These are phyloP conservation scores for Ophiothrix spiculata DNA, from an alignment of 35 echinoderm and acorn worm genomes.

Conservation along the genomic window DNA sequence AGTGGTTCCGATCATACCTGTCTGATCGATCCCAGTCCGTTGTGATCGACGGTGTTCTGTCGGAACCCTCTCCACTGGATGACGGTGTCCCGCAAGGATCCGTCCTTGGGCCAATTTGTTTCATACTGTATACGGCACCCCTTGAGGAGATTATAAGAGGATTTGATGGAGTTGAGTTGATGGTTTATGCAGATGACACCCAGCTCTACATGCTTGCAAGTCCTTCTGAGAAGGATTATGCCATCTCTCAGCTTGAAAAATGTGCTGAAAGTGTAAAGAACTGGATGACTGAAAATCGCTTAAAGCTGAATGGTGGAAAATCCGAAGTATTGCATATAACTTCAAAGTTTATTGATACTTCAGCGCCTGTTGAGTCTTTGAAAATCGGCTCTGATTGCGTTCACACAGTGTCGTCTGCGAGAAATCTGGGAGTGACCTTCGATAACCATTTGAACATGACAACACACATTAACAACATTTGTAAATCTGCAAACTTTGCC, in stretches of 20 bases:
- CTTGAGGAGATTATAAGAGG: slow-evolving; percentile 31
- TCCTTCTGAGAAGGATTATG: neutral
- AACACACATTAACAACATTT: slow-evolving; percentile 3
- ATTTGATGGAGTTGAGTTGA: slow-evolving; percentile 23
- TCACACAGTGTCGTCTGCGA: neutral
- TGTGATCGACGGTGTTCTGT: slow-evolving; percentile 28
- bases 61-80: neutral
- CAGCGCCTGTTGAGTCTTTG: neutral
- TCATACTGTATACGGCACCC: slow-evolving; percentile 60
- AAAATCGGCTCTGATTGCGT: neutral
- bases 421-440: no score
- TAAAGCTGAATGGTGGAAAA: slow-evolving; percentile 23
- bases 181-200: slow-evolving; percentile 61
- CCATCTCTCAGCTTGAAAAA: slow-evolving; percentile 22
- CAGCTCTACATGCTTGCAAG: slow-evolving; percentile 38
- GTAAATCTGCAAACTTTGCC: neutral
- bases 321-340: neutral
- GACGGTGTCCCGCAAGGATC: slow-evolving; percentile 68
- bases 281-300: neutral
- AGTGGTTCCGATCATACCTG: slow-evolving; percentile 62
- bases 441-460: neutral
- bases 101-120: slow-evolving; percentile 53
- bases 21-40: slow-evolving; percentile 22
- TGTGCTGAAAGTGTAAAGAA: neutral
- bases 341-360: neutral